These are phyloP conservation scores for Papilio dardanus DNA, from an alignment of 1,140 invertebrate species.

Conservation along the genomic window DNA sequence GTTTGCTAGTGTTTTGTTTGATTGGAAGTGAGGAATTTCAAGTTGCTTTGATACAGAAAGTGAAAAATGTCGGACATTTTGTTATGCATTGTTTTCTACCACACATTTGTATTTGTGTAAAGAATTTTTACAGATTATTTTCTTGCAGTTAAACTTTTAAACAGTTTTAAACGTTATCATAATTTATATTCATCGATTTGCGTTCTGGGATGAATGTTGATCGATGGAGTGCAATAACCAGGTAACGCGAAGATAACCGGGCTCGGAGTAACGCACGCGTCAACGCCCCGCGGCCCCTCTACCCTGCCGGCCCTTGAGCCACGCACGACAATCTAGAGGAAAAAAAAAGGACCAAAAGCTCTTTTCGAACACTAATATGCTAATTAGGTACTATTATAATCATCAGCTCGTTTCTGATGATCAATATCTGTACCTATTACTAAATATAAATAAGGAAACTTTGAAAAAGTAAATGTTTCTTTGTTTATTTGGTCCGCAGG, in stretches of 20 bases:
- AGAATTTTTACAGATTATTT: neutral
- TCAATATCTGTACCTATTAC: neutral
- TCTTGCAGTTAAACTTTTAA: neutral
- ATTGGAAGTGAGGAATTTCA: conserved; percentile 6
- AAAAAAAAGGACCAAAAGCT: no score
- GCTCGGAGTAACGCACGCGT: neutral
- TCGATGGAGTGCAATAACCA: conserved; percentile 20
- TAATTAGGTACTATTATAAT: no score
- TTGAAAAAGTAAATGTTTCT: neutral
- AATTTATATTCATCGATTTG: neutral
- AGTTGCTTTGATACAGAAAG: neutral
- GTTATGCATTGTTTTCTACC: neutral
- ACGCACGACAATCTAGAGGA: no score
- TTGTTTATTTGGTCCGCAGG: neutral
- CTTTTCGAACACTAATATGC: no score
- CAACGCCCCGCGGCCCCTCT: neutral
- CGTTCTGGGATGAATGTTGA: neutral
- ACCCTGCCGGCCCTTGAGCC: no score
- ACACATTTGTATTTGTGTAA: neutral
- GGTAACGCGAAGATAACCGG: neutral
- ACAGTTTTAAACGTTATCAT: no score
- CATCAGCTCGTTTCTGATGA: neutral
- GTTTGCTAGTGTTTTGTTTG: neutral
- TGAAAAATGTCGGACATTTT: neutral
- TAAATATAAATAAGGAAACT: neutral